Evolutionary conservation across 2,113 vertebrate genomes (phyloP).

Genomic region (Ranitomeya variabilis): DNA sequence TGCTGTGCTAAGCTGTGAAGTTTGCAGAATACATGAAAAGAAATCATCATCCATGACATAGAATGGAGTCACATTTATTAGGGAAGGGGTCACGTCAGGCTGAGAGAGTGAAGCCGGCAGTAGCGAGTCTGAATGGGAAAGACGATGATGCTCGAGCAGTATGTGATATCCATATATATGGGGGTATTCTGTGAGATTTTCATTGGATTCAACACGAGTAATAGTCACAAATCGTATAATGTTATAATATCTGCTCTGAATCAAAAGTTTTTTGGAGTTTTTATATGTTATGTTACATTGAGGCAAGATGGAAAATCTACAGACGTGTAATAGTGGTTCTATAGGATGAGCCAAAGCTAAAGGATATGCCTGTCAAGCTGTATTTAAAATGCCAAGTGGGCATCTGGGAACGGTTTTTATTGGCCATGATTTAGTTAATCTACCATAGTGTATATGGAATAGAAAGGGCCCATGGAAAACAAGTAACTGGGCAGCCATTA

Average conservation of each 20-base stretch:
- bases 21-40: conserved; percentile 10
- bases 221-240: background rate
- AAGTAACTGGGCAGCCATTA: no score
- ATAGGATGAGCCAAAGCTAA: background rate
- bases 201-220: background rate
- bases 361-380: background rate
- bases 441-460: background rate
- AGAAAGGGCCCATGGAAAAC: background rate
- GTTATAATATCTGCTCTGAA: background rate
- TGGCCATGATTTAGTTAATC: background rate
- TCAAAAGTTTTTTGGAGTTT: background rate
- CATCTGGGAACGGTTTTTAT: background rate
- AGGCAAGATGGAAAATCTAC: background rate
- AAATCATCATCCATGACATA: background rate
- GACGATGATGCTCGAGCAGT: background rate
- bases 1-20: conserved; percentile 31
- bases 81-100: background rate
- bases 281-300: background rate
- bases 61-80: background rate
- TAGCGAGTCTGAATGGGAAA: background rate
- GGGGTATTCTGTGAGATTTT: background rate
- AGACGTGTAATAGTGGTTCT: background rate
- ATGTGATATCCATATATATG: background rate
- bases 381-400: background rate
- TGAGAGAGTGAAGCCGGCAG: background rate